These are phyloP conservation scores for Polypterus bichir DNA, from an alignment of 2,113 vertebrate genomes.

Conservation along the genomic window DNA sequence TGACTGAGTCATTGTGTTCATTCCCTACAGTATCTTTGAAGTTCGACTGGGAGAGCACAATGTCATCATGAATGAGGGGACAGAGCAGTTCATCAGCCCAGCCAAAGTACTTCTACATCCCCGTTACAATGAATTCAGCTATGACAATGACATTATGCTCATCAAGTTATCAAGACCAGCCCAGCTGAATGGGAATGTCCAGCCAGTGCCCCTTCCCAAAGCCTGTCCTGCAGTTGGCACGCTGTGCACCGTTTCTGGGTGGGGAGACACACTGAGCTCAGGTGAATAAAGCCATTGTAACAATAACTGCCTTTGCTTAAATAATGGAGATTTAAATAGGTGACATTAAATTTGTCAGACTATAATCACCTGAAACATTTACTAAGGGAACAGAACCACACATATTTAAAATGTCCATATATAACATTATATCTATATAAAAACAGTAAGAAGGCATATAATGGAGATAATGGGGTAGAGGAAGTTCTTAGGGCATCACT, in stretches of 20 bases:
- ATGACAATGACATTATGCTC: constrained; percentile 72
- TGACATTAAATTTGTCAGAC: too few species aligned
- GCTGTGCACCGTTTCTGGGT: constrained; percentile 58
- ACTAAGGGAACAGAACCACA: too few species aligned
- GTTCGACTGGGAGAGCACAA: constrained; percentile 61
- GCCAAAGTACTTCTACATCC: constrained; percentile 40
- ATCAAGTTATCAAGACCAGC: constrained; percentile 44
- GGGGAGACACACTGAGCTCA: constrained; percentile 65
- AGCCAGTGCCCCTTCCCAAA: constrained; percentile 46
- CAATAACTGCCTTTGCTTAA: too few species aligned
- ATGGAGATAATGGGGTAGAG: too few species aligned
- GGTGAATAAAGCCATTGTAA: too few species aligned
- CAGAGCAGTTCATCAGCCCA: constrained; percentile 44
- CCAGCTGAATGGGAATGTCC: constrained; percentile 42
- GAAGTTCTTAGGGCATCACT: too few species aligned
- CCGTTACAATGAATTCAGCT: constrained; percentile 29
- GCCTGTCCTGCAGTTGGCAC: constrained; percentile 46
- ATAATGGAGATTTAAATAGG: too few species aligned
- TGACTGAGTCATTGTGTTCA: too few species aligned
- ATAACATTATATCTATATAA: too few species aligned
- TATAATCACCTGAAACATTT: neutral
- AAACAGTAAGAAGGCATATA: too few species aligned
- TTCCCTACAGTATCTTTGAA: constrained; percentile 30
- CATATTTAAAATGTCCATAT: too few species aligned
- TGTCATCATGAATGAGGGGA: constrained; percentile 43